Evolutionary conservation across 1,140 invertebrate genomes (phyloP).

Genomic region (silkworm (Bombyx mori)): ASM3026992v2 NC_085112.1:4881501-4882000

Average conservation of each 20-base stretch:
- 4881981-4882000: too few species aligned
- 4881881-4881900: slow-evolving; percentile 23
- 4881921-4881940: too few species aligned
- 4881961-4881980: too few species aligned
- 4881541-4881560: too few species aligned
- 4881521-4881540: too few species aligned
- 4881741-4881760: slow-evolving; percentile 10
- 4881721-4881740: background rate
- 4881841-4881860: slow-evolving; percentile 45
- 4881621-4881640: too few species aligned
- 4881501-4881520: too few species aligned
- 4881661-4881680: background rate
- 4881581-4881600: too few species aligned
- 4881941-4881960: too few species aligned
- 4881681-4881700: slow-evolving; percentile 1
- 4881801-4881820: slow-evolving; percentile 35
- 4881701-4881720: background rate
- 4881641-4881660: too few species aligned
- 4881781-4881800: slow-evolving; percentile 24
- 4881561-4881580: too few species aligned
- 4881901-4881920: background rate
- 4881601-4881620: too few species aligned
- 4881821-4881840: slow-evolving; percentile 34
- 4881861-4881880: slow-evolving; percentile 44
- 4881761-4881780: slow-evolving; percentile 30